Base-by-base conservation (phyloP, 2,888 invertebrate species). In the Dione juno region DNA sequence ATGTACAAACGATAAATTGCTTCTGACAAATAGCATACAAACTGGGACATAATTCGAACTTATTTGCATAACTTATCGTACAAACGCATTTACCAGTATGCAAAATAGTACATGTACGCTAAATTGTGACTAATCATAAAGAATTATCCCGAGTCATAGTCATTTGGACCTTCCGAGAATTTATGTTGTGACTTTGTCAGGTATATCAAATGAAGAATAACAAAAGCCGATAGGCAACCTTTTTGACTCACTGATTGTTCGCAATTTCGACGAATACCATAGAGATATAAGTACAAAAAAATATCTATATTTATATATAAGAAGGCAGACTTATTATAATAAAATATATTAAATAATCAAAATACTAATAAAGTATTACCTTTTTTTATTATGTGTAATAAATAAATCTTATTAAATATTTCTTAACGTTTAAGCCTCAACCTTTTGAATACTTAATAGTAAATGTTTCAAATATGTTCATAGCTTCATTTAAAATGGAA, bases 121-220 rank as follows among this genome's bases (percentile, higher is more conserved):
- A 61, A 68, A 68, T 68, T 54, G 50, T 54, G 54, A 37, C 41
- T 64, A 43, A 37, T 54, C 54, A 48, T 54, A 41, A 66, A 65
- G 48, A 16, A 41, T 53, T 65, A 28, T n/a, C 41, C 53, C 8
- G 41, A 41, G 21, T 67, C 40, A 28, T 61, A 35, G 28, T 61
- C 45, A 70, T 70, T 50, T 57, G 66, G 58, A 66, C 71, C 69
- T 74, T 74, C 74, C 57, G 54, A 72, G 72, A 74, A 70, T 13
- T 54, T 50, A 41, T 67, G 72, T 72, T 63, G 69, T 50, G 61
- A 69, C 57, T 52, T 64, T 14, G 37, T 61, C 71, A 71, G 66
- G 66, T 71, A 69, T 69, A 58, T 58, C 16, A 21, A 50, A 52
- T 43, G n/a, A 61, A 13, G 52, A 63, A 48, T 3, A 61, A 67